Evolutionary conservation across 2,888 invertebrate genomes (phyloP), one percentile per base, ranked within the genome.

Genomic region (Pheosia tremula): DNA sequence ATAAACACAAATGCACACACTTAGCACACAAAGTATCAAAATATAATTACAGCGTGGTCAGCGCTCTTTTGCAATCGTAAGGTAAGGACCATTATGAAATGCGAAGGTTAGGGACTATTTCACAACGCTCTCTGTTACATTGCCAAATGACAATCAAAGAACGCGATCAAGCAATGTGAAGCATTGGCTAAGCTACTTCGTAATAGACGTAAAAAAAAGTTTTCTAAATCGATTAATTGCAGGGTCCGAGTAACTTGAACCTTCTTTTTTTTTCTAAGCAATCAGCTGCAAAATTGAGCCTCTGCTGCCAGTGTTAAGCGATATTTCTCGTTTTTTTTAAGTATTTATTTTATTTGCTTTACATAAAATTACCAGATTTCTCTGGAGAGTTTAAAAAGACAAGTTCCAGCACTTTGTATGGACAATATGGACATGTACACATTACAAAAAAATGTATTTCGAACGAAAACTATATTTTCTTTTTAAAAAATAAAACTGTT

Each of bases 141-240:
- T 69, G 74, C 58, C 71, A 67, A 73, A 68, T 56, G 52, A 37
- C 37, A 61, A 57, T 72, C 50, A 68, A 56, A 67, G 70, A 68
- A 59, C 62, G 37, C 61, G 69, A 62, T 67, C 57, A 52, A 57
- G 56, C 50, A 50, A 24, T 7, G 50, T 50, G 50, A 24, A 50
- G 7, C 24, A 50, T 24, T 50, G 24, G 24, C 4, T 50, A 24
- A 50, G 24, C 24, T 4, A 5, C 24, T n/a, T 4, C 47, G 47
- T 4, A 47, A 47, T n/a, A 3, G 4, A 0, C n/a, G 47, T 47
- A n/a, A 11, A 43, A 45, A 47, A 47, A n/a, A 5, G 47, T 47
- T 47, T 11, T n/a, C 4, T 5, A 47, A 45, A 9, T 10, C 47
- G 50, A 50, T 50, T 50, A 7, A 6, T 7, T n/a, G 5, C 49